Percentiles rank a stretch among this genome's conserved stretches.
Conservation (phyloP, 2,113 vertebrate genomes). For the Acanthochromis polyacanthus region DNA sequence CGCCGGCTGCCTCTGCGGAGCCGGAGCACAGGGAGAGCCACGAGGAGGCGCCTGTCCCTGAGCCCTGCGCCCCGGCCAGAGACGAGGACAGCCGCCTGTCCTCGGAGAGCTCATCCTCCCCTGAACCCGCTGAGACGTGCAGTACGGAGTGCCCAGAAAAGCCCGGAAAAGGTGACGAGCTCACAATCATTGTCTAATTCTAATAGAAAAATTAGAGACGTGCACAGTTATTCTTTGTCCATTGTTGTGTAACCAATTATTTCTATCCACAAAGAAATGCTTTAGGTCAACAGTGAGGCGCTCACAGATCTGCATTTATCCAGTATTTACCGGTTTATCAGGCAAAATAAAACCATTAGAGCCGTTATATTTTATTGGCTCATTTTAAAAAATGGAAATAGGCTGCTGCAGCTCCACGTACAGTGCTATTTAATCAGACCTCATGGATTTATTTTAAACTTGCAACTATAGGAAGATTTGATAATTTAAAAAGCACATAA, state of each 20-base stretch:
- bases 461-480: not conserved
- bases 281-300: slow-evolving; percentile 16
- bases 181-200: not conserved
- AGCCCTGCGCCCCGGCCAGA: slow-evolving; percentile 86
- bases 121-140: slow-evolving; percentile 90
- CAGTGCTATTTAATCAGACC: not conserved
- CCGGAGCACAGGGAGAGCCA: slow-evolving; percentile 85
- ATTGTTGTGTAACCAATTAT: slow-evolving; percentile 2
- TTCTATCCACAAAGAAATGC: not conserved
- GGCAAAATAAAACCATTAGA: slow-evolving; percentile 45
- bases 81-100: slow-evolving; percentile 91
- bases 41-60: slow-evolving; percentile 87
- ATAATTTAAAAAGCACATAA: not conserved
- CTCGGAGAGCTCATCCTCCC: slow-evolving; percentile 92
- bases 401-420: not conserved
- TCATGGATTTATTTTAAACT: not conserved
- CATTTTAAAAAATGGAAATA: not conserved
- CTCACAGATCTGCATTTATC: slow-evolving; percentile 7
- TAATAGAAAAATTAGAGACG: not conserved
- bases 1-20: slow-evolving; percentile 83
- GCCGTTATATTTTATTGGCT: slow-evolving; percentile 15
- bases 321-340: slow-evolving; percentile 22
- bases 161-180: slow-evolving; percentile 90
- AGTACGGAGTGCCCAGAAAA: slow-evolving; percentile 89
- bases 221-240: not conserved